Base-by-base conservation (phyloP, 2,797 vertebrate species). In the Notamacropus eugenii region DNA sequence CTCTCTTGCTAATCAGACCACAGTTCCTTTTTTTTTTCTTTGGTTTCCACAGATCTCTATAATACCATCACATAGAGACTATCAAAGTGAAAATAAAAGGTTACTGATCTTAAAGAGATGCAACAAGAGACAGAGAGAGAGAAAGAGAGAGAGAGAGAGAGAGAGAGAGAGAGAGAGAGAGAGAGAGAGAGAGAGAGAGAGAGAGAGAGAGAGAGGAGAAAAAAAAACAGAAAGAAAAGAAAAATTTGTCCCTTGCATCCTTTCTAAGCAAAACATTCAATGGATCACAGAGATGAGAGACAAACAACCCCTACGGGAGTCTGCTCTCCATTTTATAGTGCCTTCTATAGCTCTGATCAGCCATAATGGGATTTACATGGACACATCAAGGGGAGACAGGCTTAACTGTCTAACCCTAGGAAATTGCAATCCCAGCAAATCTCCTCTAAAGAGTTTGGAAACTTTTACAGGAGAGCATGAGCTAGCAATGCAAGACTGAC, bases 61-160 rank as follows among this genome's bases (percentile, higher is more conserved):
- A 97, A 95, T 93, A 90, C 27, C 12, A 93, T 55, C 62, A 55
- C 95, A 91, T 82, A 94, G 92, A 97, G 29, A 94, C 91, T 57
- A 96, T 95, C 93, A 94, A 50, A 93, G 55, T 93, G 90, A 95
- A 97, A 97, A 96, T 92, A 96, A 96, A 96, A 97, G 93, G 54
- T 56, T 93, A 55, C 31, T 29, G 57, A 6, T 92, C 92, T 96
- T 95, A 82, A 24, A 90, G 14, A 92, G 91, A 87, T 34, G 22
- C 1, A 55, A 46, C 40, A 27, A 40, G 3, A 62, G 58, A 40
- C 14, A 62, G 59, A 62, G 59, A 40, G 34, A n/a, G n/a, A n/a
- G n/a, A n/a, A n/a, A n/a, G n/a, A n/a, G n/a, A n/a, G n/a, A n/a
- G n/a, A n/a, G n/a, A n/a, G n/a, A n/a, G n/a, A n/a, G n/a, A n/a